Conservation (phyloP, 2,888 invertebrate genomes). For the Scaptomyza caliginosa region DNA sequence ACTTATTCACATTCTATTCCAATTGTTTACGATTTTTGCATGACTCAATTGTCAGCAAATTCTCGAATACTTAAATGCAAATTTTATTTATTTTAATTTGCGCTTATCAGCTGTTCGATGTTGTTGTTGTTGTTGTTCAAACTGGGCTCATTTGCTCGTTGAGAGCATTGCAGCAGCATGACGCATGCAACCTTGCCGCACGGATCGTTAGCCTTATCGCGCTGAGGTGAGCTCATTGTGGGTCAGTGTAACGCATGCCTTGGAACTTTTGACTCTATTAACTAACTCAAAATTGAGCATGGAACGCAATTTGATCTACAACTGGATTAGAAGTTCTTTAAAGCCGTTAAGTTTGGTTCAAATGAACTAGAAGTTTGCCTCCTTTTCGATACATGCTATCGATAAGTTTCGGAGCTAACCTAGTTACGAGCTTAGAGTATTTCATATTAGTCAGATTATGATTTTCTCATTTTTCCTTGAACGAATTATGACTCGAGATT, state of each 20-base stretch:
- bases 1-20: neutral
- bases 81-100: constrained; percentile 2
- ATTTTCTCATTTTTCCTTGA: too few species aligned
- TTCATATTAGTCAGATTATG: too few species aligned
- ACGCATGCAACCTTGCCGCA: constrained; percentile 18
- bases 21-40: neutral
- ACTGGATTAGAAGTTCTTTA: too few species aligned
- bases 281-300: too few species aligned
- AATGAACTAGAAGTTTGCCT: too few species aligned
- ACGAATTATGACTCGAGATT: neutral
- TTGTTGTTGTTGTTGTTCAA: too few species aligned
- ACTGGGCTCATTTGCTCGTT: neutral
- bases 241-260: constrained; percentile 5
- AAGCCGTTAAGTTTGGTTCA: too few species aligned
- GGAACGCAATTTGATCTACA: too few species aligned
- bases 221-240: constrained; percentile 1
- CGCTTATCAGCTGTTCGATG: constrained; percentile 25
- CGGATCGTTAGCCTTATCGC: neutral
- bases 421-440: too few species aligned
- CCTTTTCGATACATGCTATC: too few species aligned
- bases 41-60: neutral
- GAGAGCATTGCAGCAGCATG: constrained; percentile 20
- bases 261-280: neutral
- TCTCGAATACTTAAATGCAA: constrained; percentile 8
- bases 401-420: too few species aligned